phyloP scores from a whole-genome alignment of 2,888 invertebrate genomes.

The Melieria crassipennis region DNA sequence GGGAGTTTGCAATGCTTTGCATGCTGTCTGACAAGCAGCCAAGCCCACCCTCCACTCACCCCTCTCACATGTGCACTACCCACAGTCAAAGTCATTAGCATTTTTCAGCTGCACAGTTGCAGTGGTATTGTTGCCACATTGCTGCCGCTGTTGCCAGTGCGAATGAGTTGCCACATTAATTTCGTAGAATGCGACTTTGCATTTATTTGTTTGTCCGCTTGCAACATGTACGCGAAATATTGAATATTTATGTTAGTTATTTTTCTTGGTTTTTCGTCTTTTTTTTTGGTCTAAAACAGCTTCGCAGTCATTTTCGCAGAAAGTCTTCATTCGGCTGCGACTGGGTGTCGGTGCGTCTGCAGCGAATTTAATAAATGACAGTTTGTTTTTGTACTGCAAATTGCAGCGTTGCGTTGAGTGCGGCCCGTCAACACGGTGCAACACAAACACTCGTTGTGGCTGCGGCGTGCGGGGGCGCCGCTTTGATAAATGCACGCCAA shows the following conservation, averaged over 20 bases:
- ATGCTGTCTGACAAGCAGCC: constrained; percentile 38
- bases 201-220: not conserved
- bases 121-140: not conserved
- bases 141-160: not conserved
- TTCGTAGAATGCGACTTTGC: not conserved
- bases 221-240: too few relatives aligned
- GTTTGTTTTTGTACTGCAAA: not conserved
- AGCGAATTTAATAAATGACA: constrained; percentile 9
- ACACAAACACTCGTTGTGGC: too few relatives aligned
- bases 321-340: too few relatives aligned
- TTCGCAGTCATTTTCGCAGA: too few relatives aligned
- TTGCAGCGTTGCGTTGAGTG: too few relatives aligned
- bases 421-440: too few relatives aligned
- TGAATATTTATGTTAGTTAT: not conserved
- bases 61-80: constrained; percentile 1
- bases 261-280: not conserved
- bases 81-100: constrained; percentile 42
- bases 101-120: constrained; percentile 23
- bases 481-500: constrained; percentile 24
- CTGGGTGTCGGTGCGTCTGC: not conserved
- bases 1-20: constrained; percentile 40
- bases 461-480: not conserved
- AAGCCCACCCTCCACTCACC: not conserved
- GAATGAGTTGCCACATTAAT: constrained; percentile 2
- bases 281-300: too few relatives aligned